These are phyloP conservation scores for Suillia variegata DNA, from an alignment of 2,888 invertebrate species.

Conservation along the genomic window DNA sequence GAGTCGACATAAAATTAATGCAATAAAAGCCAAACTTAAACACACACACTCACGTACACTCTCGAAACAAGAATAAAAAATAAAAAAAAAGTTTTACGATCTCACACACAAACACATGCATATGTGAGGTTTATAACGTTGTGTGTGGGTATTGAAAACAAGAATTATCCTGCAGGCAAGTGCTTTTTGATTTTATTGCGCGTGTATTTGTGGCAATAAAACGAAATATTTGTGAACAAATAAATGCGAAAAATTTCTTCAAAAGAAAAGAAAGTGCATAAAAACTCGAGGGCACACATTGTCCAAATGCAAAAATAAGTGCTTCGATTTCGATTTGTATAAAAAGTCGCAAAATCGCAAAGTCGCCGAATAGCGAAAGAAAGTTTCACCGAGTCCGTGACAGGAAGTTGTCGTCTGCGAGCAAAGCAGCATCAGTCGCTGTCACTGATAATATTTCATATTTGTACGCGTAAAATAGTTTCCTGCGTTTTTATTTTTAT, in stretches of 20 bases:
- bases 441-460: constrained; percentile 9
- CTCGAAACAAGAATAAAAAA: neutral
- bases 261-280: neutral
- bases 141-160: too few species aligned
- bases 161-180: too few species aligned
- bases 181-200: neutral
- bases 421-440: constrained; percentile 6
- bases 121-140: too few species aligned
- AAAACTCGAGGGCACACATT: neutral
- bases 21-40: neutral
- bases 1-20: neutral
- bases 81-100: too few species aligned
- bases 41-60: neutral
- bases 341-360: neutral
- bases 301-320: constrained; percentile 1
- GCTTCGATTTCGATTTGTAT: neutral
- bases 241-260: neutral
- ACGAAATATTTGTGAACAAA: neutral
- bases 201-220: neutral
- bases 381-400: too few species aligned
- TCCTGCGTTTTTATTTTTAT: neutral
- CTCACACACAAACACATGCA: too few species aligned
- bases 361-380: neutral
- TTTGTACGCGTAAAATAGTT: neutral
- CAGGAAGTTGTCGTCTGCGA: too few species aligned